Evolutionary conservation across 2,797 vertebrate genomes (phyloP), one percentile per base, ranked within the genome.

Genomic region (Schizopygopsis pylzovi): DNA sequence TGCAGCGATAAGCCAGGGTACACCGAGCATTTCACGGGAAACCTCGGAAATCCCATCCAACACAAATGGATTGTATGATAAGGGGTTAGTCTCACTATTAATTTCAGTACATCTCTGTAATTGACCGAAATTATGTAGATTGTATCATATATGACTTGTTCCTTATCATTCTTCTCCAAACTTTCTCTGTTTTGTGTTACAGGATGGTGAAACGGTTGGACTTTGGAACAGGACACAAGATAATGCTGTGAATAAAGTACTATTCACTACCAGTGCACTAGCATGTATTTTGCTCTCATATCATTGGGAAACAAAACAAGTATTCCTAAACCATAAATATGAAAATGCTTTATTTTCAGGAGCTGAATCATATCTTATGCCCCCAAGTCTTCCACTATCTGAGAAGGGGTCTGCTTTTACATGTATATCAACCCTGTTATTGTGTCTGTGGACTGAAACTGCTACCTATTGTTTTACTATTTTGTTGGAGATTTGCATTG

Each of bases 131-230:
- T 18, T 0, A 37, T 52, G n/a, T 33, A n/a, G 4, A 54, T 82
- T 71, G 41, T 47, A 41, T 15, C 18, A 41, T 8, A 6, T 47
- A n/a, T 70, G 41, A 15, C 41, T 54, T 33, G 25, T 45, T 61
- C 8, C 43, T 16, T 43, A 8, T 56, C 1, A 16, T 90, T 49
- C 54, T 73, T 4, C 16, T 90, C 37, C 79, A 59, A 3, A 6
- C 13, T 75, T 81, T 49, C 8, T 75, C 3, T 61, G 16, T 85
- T 68, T 86, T 92, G 72, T 90, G 43, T 94, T 94, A 79, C 95
- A 99, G 98, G 93, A 95, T 97, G 94, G 96, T 94, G 84, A 98
- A 98, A 90, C 94, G 96, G 89, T 93, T 99, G 92, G 98, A 99
- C 82, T 97, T 99, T 88, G 97, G 96, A 89, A 91, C 95, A 5